Base-by-base conservation (phyloP, 2,888 invertebrate genomes). In the Steinernema carpocapsae region DNA sequence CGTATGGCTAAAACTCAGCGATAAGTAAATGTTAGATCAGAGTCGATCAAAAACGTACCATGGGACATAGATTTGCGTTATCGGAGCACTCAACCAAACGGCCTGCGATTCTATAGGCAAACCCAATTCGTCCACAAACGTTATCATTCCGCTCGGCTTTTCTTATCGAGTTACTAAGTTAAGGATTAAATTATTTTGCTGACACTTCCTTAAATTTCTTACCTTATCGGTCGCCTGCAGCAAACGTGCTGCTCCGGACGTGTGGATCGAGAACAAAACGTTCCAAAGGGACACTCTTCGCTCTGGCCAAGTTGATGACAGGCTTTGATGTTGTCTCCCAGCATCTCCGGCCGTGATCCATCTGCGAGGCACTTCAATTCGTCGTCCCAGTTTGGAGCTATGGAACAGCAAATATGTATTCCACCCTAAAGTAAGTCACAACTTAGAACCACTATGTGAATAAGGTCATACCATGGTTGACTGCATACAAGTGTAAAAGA, bases 401-500 rank as follows among this genome's bases (percentile, higher is more conserved):
- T 24, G 14, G 74, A 59, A 59, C 79, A 78, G 42, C 77, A 82
- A 46, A 81, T 79, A 70, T 82, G 70, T n/a, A 81, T 76, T 22
- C 70, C 70, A n/a, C 72, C 74, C 81, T 81, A 22, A 42, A 73
- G 59, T 12, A 29, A 71, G n/a, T 1, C 42, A 17, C 19, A 46
- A 76, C 56, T 1, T 37, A 14, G 0, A 4, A 43, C 26, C 24
- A 56, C 19, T 24, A 45, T 46, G 42, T 59, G 17, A 46, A 51
- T n/a, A 59, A 6, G 29, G 42, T 1, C 14, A 74, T 17, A 85
- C 85, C 75, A 83, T 77, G 10, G 81, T 80, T 56, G 83, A 83
- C 52, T 83, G 83, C 46, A 80, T 78, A 72, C 86, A 86, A 2
- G 81, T 77, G 76, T 82, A 85, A 7, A 82, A 80, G 29, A 74